These are phyloP conservation scores for Mimachlamys varia DNA, from an alignment of 2,888 invertebrate genomes.

Conservation along the genomic window DNA sequence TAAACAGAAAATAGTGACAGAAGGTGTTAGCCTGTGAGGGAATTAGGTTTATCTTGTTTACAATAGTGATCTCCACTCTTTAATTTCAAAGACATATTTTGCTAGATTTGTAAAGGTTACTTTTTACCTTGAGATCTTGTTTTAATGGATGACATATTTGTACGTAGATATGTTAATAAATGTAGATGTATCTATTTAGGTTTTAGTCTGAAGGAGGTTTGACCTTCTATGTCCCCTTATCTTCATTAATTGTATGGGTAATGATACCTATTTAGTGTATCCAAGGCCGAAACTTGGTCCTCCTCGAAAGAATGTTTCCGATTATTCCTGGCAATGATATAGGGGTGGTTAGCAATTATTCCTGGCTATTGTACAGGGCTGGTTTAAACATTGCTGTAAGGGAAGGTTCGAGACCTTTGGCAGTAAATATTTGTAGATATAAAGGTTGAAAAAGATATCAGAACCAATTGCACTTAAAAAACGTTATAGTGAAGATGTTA, in stretches of 20 bases:
- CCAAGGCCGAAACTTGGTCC: background rate
- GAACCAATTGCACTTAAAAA: background rate
- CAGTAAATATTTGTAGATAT: background rate
- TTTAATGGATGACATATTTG: background rate
- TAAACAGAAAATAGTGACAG: conserved; percentile 16
- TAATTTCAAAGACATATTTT: background rate
- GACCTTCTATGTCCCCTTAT: background rate
- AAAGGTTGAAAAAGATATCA: background rate
- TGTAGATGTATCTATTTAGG: background rate
- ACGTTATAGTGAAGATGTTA: background rate
- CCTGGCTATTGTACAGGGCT: too few species aligned
- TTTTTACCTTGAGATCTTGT: background rate
- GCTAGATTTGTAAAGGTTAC: background rate
- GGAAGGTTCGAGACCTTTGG: too few species aligned
- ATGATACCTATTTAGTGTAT: background rate
- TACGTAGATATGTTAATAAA: background rate
- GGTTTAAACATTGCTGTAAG: too few species aligned
- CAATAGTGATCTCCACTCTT: background rate
- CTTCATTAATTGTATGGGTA: background rate
- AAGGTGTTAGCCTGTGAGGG: background rate
- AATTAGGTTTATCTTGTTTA: background rate
- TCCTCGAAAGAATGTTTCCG: background rate
- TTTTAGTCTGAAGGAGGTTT: background rate
- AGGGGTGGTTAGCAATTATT: too few species aligned
- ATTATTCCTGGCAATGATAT: background rate